Percentiles rank a stretch among this genome's conserved stretches.
These are phyloP conservation scores for Hydrochoerus hydrochaeris DNA, from an alignment of 2,113 vertebrate genomes.

Conservation along the genomic window DNA sequence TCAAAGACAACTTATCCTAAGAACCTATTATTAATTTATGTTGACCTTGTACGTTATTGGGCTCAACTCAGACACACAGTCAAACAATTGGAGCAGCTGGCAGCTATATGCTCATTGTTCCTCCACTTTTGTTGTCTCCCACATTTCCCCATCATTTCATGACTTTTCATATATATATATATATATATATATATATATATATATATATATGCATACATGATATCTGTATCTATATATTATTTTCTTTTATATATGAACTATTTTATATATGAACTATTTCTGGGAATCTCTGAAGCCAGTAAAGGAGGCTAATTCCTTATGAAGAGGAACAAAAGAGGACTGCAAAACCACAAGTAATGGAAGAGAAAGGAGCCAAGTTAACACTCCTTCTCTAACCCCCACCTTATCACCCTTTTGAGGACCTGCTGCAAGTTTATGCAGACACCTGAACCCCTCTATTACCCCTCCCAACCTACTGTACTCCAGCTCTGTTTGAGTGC, in stretches of 20 bases:
- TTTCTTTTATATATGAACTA: neutral
- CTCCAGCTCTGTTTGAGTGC: conserved; percentile 76
- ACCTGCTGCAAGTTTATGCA: conserved; percentile 82
- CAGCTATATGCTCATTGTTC: conserved; percentile 38
- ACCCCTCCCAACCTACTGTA: conserved; percentile 73
- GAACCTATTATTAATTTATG: conserved; percentile 72
- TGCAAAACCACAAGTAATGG: conserved; percentile 57
- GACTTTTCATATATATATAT: neutral
- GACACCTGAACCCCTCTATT: conserved; percentile 84
- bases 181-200: neutral
- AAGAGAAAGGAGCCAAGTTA: conserved; percentile 67
- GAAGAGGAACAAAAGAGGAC: conserved; percentile 72
- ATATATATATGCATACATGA: neutral
- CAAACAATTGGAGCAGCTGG: conserved; percentile 41
- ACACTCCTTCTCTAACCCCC: conserved; percentile 42
- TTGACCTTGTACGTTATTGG: conserved; percentile 77
- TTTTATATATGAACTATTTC: conserved; percentile 9
- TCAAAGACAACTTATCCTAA: conserved; percentile 76
- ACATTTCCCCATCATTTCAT: conserved; percentile 23
- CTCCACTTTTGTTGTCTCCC: neutral
- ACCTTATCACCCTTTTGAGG: conserved; percentile 74
- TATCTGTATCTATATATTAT: neutral
- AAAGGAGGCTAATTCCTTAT: conserved; percentile 26
- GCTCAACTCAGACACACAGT: conserved; percentile 53
- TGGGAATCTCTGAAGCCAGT: conserved; percentile 32